A percentile compares a stretch with the other conserved stretches of the same genome.
phyloP scores from a whole-genome alignment of 2,113 vertebrate species.

The Ammodramus savannarum region DNA sequence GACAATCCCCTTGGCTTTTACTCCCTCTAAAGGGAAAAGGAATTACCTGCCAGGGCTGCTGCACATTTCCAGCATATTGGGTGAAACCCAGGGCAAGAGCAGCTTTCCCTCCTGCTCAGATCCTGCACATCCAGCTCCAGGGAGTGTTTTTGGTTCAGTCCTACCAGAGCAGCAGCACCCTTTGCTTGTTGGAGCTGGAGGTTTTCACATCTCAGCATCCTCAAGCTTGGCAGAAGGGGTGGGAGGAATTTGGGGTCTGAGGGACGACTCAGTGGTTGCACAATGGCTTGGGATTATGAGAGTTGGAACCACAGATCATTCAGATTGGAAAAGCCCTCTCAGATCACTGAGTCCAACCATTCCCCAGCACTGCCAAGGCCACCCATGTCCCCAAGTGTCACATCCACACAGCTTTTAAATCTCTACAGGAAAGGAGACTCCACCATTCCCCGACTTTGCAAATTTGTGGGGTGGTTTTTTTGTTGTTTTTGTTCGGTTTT shows the following conservation, averaged over 20 bases:
- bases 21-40: neutral
- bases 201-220: neutral
- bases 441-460: no score
- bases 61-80: neutral
- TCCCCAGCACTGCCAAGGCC: neutral
- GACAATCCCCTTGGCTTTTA: neutral
- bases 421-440: neutral
- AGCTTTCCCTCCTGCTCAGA: neutral
- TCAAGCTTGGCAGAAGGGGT: neutral
- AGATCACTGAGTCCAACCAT: neutral
- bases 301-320: neutral
- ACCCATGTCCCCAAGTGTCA: neutral
- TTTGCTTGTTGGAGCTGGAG: neutral
- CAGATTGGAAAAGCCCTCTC: neutral
- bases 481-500: no score
- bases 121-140: neutral
- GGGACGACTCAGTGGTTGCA: fast-evolving
- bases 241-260: neutral
- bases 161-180: neutral
- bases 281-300: neutral
- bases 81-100: neutral
- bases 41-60: neutral
- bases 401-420: neutral
- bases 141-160: fast-evolving
- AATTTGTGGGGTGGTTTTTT: neutral